Evolutionary conservation across 2,797 vertebrate species (phyloP), one percentile per base, ranked within the genome.

Genomic region (Scleropages formosus): DNA sequence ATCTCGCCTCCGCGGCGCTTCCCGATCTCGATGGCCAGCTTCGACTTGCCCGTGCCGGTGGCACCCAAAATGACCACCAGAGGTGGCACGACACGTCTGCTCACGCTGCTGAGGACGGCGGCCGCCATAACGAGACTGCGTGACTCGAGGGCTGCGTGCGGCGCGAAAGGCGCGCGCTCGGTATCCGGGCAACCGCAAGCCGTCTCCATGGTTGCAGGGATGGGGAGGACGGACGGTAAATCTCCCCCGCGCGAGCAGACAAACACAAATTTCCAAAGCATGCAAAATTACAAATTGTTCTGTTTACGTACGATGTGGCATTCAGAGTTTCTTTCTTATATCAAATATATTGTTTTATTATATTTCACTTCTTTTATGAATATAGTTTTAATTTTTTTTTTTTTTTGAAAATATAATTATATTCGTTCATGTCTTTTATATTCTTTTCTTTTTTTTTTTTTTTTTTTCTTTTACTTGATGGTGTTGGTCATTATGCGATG

Each of bases 31-130:
- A 98, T 87, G 0, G 95, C 96, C 85, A 98, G 87, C 47, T 94
- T 95, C 72, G 95, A 96, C 73, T 97, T 98, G 0, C 95, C 96
- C 64, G 95, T 96, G 44, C 96, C 96, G 7, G 96, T 97, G 24
- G 96, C 95, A 62, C 97, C 96, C 7, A 98, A 85, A 88, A 98
- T 90, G 76, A 97, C 95, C 18, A 97, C 94, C n/a, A 96, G 82
- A n/a, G 94, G 92, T 61, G 92, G 87, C 0, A 72, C 31, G 72
- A 82, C 76, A 0, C 78, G 84, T 85, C 77, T 89, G 78, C 81
- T 73, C 10, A 90, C 44, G 0, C 73, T 77, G 79, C 78, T 26
- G 3, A 79, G 58, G 71, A 77, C 86, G 90, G 90, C 88, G 81
- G 91, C 89, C 86, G 92, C 92, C 93, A 93, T 85, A 82, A 77